Evolutionary conservation across 2,113 vertebrate species (phyloP), one percentile per base, ranked within the genome.

Genomic region (Peucedramus taeniatus): DNA sequence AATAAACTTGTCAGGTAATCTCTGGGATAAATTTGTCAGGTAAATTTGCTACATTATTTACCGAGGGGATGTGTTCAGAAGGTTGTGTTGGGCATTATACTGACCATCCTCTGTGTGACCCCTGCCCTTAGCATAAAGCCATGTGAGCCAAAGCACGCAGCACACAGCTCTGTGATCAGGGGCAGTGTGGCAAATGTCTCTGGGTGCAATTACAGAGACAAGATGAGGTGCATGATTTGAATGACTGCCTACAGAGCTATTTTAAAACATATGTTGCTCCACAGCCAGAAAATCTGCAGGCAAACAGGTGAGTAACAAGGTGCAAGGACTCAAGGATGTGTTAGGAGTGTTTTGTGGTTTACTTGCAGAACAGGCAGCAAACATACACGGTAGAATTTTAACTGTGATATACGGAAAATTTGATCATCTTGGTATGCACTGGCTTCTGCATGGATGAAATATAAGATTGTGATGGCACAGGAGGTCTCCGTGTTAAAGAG

Each of bases 281-380:
- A 65, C 33, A 83, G 53, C 28, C 3, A 11, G 71, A 24, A 88
- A 83, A 54, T 35, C 39, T 76, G 26, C 37, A 51, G 27, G 42
- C 11, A 71, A 69, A 33, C 2, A 21, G 40, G 49, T 82, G 30
- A 91, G 11, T 53, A 75, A 79, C 8, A 19, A 88, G 51, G 30
- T 63, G 37, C 44, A 44, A 92, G 68, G 7, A 31, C 27, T 71
- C 20, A 40, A 15, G 8, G 14, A 54, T 69, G 5, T 33, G 17
- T 65, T 44, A 47, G 30, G 37, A 72, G 6, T 3, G 3, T 11
- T 40, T 0, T 37, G 6, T 3, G 3, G 13, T 40, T 0, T 37
- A 11, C 19, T 70, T 53, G 50, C 35, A 54, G 39, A 69, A 21
- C 15, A 60, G 39, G 37, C 50, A 80, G 27, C 0, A 2, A 75